Evolutionary conservation across 2,113 vertebrate genomes (phyloP).

Genomic region (Pao palembangensis): DNA sequence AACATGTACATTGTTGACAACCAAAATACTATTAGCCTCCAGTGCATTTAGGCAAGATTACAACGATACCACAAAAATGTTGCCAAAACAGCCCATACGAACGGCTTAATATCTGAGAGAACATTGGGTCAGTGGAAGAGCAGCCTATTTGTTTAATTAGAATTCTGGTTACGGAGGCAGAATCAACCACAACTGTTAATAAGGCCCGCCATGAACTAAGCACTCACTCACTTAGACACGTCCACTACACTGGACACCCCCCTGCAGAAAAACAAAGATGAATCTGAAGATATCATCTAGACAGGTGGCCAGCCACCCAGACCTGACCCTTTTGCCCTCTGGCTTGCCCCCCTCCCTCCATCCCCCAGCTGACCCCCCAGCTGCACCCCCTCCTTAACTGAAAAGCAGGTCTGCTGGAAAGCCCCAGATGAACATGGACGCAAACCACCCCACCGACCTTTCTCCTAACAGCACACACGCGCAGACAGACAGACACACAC

Average conservation of each 20-base stretch:
- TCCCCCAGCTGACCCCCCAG: neutral
- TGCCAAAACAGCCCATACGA: no score
- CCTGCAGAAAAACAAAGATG: conserved; percentile 37
- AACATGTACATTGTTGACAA: no score
- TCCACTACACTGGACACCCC: neutral
- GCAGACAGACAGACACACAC: conserved; percentile 35
- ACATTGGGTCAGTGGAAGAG: no score
- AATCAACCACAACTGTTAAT: no score
- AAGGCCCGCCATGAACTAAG: no score
- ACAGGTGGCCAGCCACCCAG: conserved; percentile 78
- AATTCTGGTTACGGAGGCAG: no score
- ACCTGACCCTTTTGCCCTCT: conserved; percentile 67
- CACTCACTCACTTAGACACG: conserved; percentile 11
- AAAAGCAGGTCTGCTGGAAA: conserved; percentile 72
- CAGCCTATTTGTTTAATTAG: no score
- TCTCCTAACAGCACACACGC: conserved; percentile 20
- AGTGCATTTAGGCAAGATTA: no score
- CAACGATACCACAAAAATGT: no score
- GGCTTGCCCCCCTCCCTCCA: conserved; percentile 34
- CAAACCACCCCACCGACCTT: conserved; percentile 14
- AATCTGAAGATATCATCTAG: conserved; percentile 71
- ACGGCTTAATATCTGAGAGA: no score
- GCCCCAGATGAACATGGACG: conserved; percentile 64
- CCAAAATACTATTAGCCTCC: no score
- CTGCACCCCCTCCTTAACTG: conserved; percentile 26